Conservation (phyloP, 2,888 invertebrate species). For the Drosophila phalerata region DNA sequence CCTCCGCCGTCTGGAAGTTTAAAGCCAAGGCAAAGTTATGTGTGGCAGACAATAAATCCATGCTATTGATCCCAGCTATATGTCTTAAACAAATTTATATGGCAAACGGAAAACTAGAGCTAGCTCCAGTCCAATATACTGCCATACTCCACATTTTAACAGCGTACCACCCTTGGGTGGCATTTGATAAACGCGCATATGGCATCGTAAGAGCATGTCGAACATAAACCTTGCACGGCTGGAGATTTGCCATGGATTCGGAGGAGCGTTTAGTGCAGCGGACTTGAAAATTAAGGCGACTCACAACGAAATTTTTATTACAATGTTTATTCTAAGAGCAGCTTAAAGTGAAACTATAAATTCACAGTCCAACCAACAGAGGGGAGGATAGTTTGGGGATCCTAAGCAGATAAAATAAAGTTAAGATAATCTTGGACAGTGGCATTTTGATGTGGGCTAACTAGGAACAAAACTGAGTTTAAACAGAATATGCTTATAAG, state of each 20-base stretch:
- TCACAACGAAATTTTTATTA: constrained; percentile 53
- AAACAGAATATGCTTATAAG: background rate
- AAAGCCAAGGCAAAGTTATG: constrained; percentile 73
- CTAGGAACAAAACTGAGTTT: background rate
- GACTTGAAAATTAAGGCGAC: constrained; percentile 67
- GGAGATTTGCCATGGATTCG: constrained; percentile 57
- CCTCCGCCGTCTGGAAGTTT: constrained; percentile 52
- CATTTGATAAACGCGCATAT: constrained; percentile 77
- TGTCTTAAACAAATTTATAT: constrained; percentile 80
- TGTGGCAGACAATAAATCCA: constrained; percentile 77
- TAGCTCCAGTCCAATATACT: constrained; percentile 40
- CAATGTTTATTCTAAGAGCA: constrained; percentile 50
- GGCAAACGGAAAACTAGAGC: constrained; percentile 75
- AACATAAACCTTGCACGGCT: constrained; percentile 71
- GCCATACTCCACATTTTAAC: constrained; percentile 26
- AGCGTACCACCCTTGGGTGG: background rate
- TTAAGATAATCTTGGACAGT: constrained; percentile 3
- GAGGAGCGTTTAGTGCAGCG: constrained; percentile 57
- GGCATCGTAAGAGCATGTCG: constrained; percentile 77
- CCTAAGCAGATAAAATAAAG: constrained; percentile 5
- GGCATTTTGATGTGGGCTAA: constrained; percentile 4
- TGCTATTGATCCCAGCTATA: constrained; percentile 78
- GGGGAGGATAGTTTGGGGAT: background rate
- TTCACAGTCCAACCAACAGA: constrained; percentile 1
- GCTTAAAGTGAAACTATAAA: constrained; percentile 52